phyloP scores from a whole-genome alignment of 2,113 vertebrate species.

The Atrichornis clamosus region DNA sequence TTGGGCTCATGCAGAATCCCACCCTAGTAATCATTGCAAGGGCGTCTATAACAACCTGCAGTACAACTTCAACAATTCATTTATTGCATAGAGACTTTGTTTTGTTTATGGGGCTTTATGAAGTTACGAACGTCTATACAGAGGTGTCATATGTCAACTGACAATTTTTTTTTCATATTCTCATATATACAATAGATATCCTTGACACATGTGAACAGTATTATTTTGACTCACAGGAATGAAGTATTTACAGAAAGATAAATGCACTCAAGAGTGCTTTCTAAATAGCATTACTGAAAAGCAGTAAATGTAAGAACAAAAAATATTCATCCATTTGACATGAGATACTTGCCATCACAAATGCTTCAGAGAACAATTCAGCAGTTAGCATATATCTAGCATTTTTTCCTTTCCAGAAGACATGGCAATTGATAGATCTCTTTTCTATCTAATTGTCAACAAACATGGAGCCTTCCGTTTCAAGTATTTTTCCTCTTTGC shows the following conservation, averaged over 20 bases:
- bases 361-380: not conserved
- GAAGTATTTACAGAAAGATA: not conserved
- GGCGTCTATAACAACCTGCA: not conserved
- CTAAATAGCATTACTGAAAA: not conserved
- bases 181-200: not conserved
- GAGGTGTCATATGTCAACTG: not conserved
- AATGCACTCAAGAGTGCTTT: not conserved
- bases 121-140: not conserved
- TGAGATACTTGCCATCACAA: not conserved
- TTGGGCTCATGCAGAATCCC: not conserved
- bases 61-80: not conserved
- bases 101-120: not conserved
- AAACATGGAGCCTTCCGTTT: not conserved
- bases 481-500: not conserved
- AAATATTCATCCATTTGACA: not conserved
- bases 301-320: constrained; percentile 2
- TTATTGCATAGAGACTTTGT: not conserved
- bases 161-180: not conserved
- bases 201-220: not conserved
- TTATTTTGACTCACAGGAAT: not conserved
- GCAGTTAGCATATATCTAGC: not conserved
- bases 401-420: not conserved
- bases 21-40: not conserved
- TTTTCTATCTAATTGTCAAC: not conserved
- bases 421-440: not conserved